Base-by-base conservation (phyloP, 2,888 invertebrate genomes). In the Drosophila niveifrons region DNA sequence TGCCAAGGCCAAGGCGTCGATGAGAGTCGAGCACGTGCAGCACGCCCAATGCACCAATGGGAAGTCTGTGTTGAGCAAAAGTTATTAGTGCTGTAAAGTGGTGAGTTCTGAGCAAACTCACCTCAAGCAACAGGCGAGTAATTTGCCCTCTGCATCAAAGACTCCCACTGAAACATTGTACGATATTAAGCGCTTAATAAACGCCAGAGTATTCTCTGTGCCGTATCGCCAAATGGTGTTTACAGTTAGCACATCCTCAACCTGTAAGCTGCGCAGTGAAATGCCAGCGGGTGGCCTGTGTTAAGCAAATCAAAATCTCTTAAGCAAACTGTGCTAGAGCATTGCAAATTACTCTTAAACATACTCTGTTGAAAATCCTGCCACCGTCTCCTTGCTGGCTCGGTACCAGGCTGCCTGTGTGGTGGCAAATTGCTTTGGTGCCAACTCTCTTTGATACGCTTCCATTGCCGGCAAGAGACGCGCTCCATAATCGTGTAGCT, bases 41-140 rank as follows among this genome's bases (percentile, higher is more conserved):
- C 3, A 61, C 29, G 10, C 59, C 59, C 43, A 61, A 51, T 7
- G 59, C 51, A 0, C 51, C 51, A 34, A 17, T 18, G 1, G 59
- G 59, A 1, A 61, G 13, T 44, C 59, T 51, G 11, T n/a, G 18
- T 2, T 13, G 10, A n/a, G 11, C 0, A 59, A n/a, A 29, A 4
- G 2, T 28, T 6, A 34, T 8, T 9, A 2, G 9, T 0, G 2
- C 11, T 11, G 28, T 10, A 9, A 28, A 28, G 3, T 41, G 13
- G 13, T 6, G 15, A 39, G 10, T 13, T 39, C 6, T 18, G 8
- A 36, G 39, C 10, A 18, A 23, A 28, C 13, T 28, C 47, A 90
- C 91, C 84, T 80, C 52, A 91, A 73, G 53, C 91, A 88, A 90
- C 91, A 92, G 2, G 88, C 91, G 0, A 91, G 63, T 29, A 92